Percentiles rank a stretch among this genome's conserved stretches.
Conservation (phyloP, 2,888 invertebrate genomes). For the Dynastes maya region DNA sequence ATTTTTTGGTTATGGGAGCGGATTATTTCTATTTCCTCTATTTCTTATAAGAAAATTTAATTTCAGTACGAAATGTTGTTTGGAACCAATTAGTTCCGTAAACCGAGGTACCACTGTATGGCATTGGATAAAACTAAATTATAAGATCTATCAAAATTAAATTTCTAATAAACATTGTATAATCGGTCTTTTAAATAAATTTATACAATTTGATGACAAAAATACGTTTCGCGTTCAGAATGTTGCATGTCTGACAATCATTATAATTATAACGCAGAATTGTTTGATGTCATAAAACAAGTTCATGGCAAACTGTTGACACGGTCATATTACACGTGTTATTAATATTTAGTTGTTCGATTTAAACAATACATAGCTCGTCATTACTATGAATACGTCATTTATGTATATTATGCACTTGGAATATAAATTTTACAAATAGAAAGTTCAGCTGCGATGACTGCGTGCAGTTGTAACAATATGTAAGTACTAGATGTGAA, state of each 20-base stretch:
- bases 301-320: slow-evolving; percentile 28
- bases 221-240: background rate
- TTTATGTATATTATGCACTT: background rate
- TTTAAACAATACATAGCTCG: slow-evolving; percentile 6
- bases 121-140: no score
- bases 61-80: no score
- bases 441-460: background rate
- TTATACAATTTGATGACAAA: no score
- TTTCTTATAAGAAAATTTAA: no score
- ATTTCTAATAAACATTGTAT: no score
- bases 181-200: no score
- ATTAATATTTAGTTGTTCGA: slow-evolving; percentile 9
- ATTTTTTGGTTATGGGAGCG: no score
- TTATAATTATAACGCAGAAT: background rate
- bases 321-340: slow-evolving; percentile 1
- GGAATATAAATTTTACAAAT: background rate
- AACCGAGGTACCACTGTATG: no score
- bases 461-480: background rate
- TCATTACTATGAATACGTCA: background rate
- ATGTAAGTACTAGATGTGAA: background rate
- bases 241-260: background rate
- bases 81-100: no score
- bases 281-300: slow-evolving; percentile 7
- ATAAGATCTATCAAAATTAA: no score
- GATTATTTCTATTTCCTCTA: no score